phyloP scores from a whole-genome alignment of 2,113 vertebrate genomes.

The Talpa occidentalis region DNA sequence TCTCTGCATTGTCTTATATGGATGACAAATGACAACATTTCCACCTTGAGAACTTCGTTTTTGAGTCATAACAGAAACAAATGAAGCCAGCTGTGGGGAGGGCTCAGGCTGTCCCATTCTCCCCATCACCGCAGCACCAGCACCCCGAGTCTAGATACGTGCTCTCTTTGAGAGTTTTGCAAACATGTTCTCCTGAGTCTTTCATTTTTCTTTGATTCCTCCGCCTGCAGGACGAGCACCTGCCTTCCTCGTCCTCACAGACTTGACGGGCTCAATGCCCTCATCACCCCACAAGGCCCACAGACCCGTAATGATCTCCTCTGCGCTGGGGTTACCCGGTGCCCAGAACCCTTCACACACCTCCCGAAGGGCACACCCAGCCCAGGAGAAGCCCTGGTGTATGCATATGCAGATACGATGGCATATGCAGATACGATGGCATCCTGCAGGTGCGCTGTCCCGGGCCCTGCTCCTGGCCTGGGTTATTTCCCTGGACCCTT shows the following conservation, averaged over 20 bases:
- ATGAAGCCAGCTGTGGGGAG: neutral
- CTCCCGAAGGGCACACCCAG: neutral
- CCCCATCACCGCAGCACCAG: neutral
- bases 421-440: neutral
- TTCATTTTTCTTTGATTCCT: neutral
- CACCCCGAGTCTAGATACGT: neutral
- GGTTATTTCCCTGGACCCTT: too few species aligned
- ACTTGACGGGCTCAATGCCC: neutral
- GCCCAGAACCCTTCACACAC: neutral
- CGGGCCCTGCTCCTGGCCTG: too few species aligned
- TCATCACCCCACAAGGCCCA: neutral
- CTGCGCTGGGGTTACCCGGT: neutral
- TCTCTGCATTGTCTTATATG: neutral
- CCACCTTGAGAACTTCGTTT: neutral
- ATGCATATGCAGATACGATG: neutral
- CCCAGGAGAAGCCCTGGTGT: neutral
- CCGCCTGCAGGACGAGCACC: neutral
- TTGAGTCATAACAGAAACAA: neutral
- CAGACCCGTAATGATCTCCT: rapidly evolving
- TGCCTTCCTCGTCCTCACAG: neutral
- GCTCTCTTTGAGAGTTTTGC: neutral
- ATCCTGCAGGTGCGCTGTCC: too few species aligned
- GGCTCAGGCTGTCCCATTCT: neutral
- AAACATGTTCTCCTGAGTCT: neutral
- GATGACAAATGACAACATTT: neutral